phyloP scores from a whole-genome alignment of 2,113 vertebrate species.

The Lampris megalopsis region DNA sequence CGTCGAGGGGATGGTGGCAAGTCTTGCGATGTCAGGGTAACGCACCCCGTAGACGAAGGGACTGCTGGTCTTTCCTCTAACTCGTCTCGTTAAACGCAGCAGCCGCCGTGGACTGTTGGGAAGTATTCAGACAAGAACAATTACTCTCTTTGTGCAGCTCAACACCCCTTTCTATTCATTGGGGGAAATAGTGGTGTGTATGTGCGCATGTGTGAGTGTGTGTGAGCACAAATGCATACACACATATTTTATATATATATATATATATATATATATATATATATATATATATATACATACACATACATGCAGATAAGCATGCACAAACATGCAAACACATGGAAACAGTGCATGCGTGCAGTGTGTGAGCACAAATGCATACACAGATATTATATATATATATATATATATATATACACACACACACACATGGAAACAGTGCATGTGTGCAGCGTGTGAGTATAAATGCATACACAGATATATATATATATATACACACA shows the following conservation, averaged over 20 bases:
- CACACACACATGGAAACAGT: neutral
- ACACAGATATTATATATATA: too few relatives aligned
- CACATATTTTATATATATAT: too few relatives aligned
- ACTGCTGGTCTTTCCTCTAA: slow-evolving; percentile 41
- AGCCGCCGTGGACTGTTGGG: slow-evolving; percentile 47
- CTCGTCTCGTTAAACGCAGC: slow-evolving; percentile 46
- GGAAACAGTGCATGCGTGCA: neutral
- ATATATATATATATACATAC: too few relatives aligned
- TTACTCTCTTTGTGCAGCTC: slow-evolving; percentile 71
- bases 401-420: neutral
- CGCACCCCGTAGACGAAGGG: slow-evolving; percentile 30
- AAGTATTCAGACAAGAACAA: slow-evolving; percentile 70
- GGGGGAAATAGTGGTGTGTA: slow-evolving; percentile 33
- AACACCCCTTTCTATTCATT: slow-evolving; percentile 62
- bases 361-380: too few relatives aligned
- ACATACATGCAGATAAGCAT: too few relatives aligned
- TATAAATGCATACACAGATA: neutral
- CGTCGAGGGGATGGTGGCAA: slow-evolving; percentile 4
- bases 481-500: neutral
- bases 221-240: neutral
- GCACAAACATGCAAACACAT: neutral
- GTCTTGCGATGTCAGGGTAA: slow-evolving; percentile 32
- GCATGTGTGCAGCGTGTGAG: too few relatives aligned
- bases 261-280: too few relatives aligned
- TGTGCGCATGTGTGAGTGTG: neutral